Evolutionary conservation across 2,888 invertebrate species (phyloP).

Genomic region (Anodontia alba): DNA sequence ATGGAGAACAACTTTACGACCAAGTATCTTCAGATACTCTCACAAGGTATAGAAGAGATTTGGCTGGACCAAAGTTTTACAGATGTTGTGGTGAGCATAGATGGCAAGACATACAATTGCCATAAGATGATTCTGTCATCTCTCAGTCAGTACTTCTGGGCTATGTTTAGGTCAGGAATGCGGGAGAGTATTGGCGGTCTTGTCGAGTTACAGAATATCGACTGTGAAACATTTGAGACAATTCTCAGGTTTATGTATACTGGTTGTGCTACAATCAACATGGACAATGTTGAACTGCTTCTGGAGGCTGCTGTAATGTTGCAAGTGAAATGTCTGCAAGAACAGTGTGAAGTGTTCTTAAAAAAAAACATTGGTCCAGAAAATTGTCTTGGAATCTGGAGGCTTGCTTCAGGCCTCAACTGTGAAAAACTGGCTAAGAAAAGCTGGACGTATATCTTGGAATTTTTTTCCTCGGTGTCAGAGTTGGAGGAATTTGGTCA

Average conservation of each 20-base stretch:
- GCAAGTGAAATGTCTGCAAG: conserved; percentile 91
- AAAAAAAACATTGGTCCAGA: conserved; percentile 87
- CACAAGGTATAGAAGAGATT: conserved; percentile 56
- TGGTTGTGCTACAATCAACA: conserved; percentile 90
- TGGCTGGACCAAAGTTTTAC: conserved; percentile 59
- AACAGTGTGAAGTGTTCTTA: conserved; percentile 92
- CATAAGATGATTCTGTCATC: conserved; percentile 64
- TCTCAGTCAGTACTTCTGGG: conserved; percentile 64
- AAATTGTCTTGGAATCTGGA: conserved; percentile 93
- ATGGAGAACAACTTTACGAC: conserved; percentile 31
- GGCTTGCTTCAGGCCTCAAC: conserved; percentile 91
- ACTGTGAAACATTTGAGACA: conserved; percentile 90
- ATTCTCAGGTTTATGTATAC: conserved; percentile 94
- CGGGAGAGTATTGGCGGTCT: conserved; percentile 60
- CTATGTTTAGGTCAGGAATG: conserved; percentile 61
- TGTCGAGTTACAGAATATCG: conserved; percentile 85
- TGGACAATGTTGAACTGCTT: conserved; percentile 89
- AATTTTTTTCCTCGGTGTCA: conserved; percentile 54
- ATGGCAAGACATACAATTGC: conserved; percentile 55
- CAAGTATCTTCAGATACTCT: conserved; percentile 57
- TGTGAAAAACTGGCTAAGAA: conserved; percentile 89
- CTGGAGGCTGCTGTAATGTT: conserved; percentile 94
- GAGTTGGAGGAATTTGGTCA: conserved; percentile 65
- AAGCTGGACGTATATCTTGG: conserved; percentile 89
- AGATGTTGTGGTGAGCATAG: conserved; percentile 62